Evolutionary conservation across 2,797 vertebrate genomes (phyloP), one percentile per base, ranked within the genome.

Genomic region (Strix occidentalis): DNA sequence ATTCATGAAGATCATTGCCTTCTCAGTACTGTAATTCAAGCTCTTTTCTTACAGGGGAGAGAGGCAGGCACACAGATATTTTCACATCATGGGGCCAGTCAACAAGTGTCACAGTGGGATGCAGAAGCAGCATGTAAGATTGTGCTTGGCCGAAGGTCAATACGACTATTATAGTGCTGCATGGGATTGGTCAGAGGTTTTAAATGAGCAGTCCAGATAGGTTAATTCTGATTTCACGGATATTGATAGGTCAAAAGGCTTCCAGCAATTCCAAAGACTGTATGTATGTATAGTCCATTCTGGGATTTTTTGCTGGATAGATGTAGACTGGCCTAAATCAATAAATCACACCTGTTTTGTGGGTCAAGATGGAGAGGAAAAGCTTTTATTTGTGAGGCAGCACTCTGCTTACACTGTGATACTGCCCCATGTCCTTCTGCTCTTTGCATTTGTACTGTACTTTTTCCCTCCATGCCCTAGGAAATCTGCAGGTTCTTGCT

Each of bases 61-160:
- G 82, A 87, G 87, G 51, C 72, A 70, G 89, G 72, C 72, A 69
- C 70, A 45, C 0, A 6, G 92, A 60, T 65, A 71, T 95, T 96
- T 94, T 97, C 95, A 58, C 95, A 87, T n/a, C 81, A 79, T 35
- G 90, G 81, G 77, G 90, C 84, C 93, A 16, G 74, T 54, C 93
- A 84, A 78, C 23, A 75, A 96, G 92, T 68, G 70, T 33, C 74
- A 6, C 39, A 1, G 88, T 5, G 58, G 65, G 79, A 68, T n/a
- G 81, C 37, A 71, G 89, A 69, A 94, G 65, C 94, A 96, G 87
- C 46, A 4, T 50, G 89, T 15, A 60, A 77, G 72, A 71, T 68
- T 91, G 69, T 8, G 61, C 37, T 46, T 76, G 95, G 92, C 41
- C 51, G 10, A 66, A 69, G 95, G 76, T 95, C 91, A 91, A 6